A percentile compares a stretch with the other conserved stretches of the same genome.
These are phyloP conservation scores for Acleris laterana DNA, from an alignment of 2,888 invertebrate species.

Conservation along the genomic window DNA sequence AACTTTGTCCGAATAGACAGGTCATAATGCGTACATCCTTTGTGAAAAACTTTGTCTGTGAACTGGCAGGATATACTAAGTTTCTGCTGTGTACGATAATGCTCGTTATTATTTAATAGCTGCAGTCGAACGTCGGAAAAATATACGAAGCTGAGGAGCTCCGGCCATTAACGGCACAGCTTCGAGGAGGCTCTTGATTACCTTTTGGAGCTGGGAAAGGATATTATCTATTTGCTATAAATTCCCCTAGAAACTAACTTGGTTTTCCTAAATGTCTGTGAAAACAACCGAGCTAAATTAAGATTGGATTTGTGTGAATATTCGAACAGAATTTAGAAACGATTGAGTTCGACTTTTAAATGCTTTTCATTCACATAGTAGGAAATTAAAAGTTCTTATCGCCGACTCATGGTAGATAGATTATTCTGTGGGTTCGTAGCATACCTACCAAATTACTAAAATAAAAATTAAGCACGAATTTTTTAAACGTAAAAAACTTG, in stretches of 20 bases:
- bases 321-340: too few species aligned
- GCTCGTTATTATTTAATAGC: conserved; percentile 5
- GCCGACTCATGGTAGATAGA: too few species aligned
- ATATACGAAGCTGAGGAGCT: not conserved
- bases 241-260: not conserved
- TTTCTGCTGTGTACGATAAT: conserved; percentile 1
- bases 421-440: too few species aligned
- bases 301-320: too few species aligned
- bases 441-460: too few species aligned
- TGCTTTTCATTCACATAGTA: too few species aligned
- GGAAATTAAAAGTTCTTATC: too few species aligned
- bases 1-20: conserved; percentile 12
- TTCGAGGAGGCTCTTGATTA: not conserved
- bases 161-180: not conserved
- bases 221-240: not conserved
- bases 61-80: conserved; percentile 11
- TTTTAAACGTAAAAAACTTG: too few species aligned
- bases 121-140: conserved; percentile 1
- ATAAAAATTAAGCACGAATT: too few species aligned
- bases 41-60: conserved; percentile 10
- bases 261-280: too few species aligned
- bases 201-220: not conserved
- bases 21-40: conserved; percentile 6
- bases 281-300: too few species aligned
- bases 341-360: too few species aligned